These are phyloP conservation scores for Cerceris ruficornis DNA, from an alignment of 2,888 invertebrate species.

Conservation along the genomic window DNA sequence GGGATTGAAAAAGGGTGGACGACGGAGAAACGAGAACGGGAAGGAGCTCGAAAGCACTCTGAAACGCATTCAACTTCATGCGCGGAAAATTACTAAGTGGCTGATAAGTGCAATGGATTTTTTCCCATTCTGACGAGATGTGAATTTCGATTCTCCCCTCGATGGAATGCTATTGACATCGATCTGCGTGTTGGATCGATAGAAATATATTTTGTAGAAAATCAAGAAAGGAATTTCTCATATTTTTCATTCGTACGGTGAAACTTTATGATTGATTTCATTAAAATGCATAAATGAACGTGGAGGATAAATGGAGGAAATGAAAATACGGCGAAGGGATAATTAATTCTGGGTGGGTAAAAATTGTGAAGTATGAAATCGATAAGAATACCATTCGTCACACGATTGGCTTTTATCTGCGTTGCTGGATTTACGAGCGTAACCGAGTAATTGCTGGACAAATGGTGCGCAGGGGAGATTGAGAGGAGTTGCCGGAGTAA, in stretches of 20 bases:
- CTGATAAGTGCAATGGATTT: background rate
- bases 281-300: too few species aligned
- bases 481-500: constrained; percentile 29
- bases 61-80: constrained; percentile 18
- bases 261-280: too few species aligned
- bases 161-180: background rate
- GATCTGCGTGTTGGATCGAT: too few species aligned
- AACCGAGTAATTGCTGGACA: constrained; percentile 32
- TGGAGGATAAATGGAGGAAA: too few species aligned
- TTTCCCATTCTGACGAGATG: background rate
- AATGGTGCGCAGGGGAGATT: constrained; percentile 24
- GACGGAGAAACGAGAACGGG: background rate
- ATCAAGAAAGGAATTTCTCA: too few species aligned
- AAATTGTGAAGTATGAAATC: constrained; percentile 19
- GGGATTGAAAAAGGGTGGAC: background rate
- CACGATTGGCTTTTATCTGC: constrained; percentile 8
- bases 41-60: background rate
- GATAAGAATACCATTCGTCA: background rate
- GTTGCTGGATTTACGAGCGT: constrained; percentile 24
- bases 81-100: background rate
- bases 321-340: too few species aligned
- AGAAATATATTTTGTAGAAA: too few species aligned
- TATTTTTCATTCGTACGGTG: too few species aligned
- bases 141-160: background rate
- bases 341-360: background rate